phyloP scores from a whole-genome alignment of 2,113 vertebrate species.

The Rhynchopsitta pachyrhyncha region DNA sequence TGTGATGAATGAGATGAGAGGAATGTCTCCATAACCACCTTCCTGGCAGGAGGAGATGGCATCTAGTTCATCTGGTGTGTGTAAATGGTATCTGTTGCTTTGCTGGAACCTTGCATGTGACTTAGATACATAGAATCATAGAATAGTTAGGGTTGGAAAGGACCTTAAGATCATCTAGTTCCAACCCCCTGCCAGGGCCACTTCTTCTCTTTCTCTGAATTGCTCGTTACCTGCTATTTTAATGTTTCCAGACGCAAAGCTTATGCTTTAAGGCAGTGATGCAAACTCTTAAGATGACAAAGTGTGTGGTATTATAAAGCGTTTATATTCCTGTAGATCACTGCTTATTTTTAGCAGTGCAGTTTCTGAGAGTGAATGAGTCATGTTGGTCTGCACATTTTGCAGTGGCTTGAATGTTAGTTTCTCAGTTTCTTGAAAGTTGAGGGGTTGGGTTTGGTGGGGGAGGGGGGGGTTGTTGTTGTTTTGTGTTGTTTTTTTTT shows the following conservation, averaged over 20 bases:
- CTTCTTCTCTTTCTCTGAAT: background rate
- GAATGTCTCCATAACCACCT: background rate
- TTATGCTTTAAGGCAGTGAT: background rate
- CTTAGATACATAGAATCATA: too few relatives aligned
- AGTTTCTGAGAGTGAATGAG: constrained; percentile 42
- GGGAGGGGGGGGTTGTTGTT: background rate
- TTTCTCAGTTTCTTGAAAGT: background rate
- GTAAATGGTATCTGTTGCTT: background rate
- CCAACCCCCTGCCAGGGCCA: too few relatives aligned
- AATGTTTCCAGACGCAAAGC: background rate
- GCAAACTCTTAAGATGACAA: constrained; percentile 12
- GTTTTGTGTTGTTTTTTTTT: background rate
- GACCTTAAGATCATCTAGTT: too few relatives aligned
- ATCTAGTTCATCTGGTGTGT: background rate
- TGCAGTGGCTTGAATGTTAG: background rate
- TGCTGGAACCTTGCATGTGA: background rate
- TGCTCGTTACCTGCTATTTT: background rate
- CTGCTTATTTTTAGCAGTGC: constrained; percentile 32
- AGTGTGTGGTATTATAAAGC: constrained; percentile 36
- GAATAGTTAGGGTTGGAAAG: too few relatives aligned
- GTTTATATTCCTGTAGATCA: constrained; percentile 28
- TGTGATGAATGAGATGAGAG: constrained; percentile 10
- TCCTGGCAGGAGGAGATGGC: constrained; percentile 23
- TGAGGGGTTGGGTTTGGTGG: background rate
- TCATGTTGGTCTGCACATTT: constrained; percentile 26